These are phyloP conservation scores for Temnothorax longispinosus DNA, from an alignment of 1,140 invertebrate species.

Conservation along the genomic window DNA sequence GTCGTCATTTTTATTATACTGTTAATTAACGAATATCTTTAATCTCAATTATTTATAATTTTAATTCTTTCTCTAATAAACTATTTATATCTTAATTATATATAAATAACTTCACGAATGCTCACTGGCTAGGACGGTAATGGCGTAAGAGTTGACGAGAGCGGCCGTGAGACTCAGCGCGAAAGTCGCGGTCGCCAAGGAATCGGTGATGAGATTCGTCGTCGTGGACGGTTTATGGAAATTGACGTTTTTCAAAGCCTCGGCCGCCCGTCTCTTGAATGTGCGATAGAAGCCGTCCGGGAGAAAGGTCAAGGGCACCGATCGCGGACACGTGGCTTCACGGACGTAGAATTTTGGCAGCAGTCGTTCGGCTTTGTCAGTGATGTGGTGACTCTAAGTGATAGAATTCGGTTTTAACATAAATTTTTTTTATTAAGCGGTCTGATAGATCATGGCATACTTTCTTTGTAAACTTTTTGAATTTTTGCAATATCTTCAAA, in stretches of 20 bases:
- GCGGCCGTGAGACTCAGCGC: constrained; percentile 86
- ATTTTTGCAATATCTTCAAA: too few relatives aligned
- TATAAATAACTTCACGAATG: constrained; percentile 2
- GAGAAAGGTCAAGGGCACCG: constrained; percentile 89
- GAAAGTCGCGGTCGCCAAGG: constrained; percentile 85
- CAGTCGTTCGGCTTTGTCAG: constrained; percentile 85
- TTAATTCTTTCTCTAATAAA: neutral
- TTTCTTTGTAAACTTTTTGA: too few relatives aligned
- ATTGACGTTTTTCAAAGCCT: constrained; percentile 86
- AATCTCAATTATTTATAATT: neutral
- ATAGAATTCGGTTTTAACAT: too few relatives aligned
- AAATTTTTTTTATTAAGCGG: too few relatives aligned
- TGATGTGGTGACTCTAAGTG: constrained; percentile 87
- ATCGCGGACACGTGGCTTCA: constrained; percentile 86
- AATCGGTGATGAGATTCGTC: constrained; percentile 87
- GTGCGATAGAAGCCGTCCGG: constrained; percentile 90
- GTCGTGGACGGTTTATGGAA: constrained; percentile 79
- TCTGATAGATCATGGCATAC: too few relatives aligned
- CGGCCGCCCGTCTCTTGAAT: constrained; percentile 86
- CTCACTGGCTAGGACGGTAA: constrained; percentile 48
- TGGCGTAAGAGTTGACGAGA: constrained; percentile 72
- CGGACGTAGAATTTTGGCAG: constrained; percentile 88
- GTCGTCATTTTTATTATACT: neutral
- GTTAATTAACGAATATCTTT: neutral
- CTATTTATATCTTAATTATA: neutral